These are phyloP conservation scores for Forficula auricularia DNA, from an alignment of 1,140 invertebrate genomes.

Conservation along the genomic window DNA sequence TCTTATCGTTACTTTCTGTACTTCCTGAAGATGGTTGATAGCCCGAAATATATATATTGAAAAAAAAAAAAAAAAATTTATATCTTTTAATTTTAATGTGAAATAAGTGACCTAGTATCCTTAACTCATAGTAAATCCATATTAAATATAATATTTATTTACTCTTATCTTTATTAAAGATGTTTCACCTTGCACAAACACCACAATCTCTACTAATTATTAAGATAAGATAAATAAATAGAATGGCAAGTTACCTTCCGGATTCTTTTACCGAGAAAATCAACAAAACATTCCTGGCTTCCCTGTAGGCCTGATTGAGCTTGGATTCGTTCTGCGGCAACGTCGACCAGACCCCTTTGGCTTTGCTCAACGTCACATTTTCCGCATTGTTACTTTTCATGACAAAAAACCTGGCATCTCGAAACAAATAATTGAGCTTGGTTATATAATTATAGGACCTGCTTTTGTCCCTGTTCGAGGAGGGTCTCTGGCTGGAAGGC, in stretches of 20 bases:
- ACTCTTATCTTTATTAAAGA: too few relatives aligned
- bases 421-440: conserved; percentile 85
- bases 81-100: too few relatives aligned
- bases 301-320: conserved; percentile 82
- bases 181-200: too few relatives aligned
- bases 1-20: too few relatives aligned
- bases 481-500: conserved; percentile 24
- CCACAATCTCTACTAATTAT: too few relatives aligned
- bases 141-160: too few relatives aligned
- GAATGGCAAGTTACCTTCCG: conserved; percentile 43
- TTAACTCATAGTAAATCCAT: too few relatives aligned
- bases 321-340: conserved; percentile 92
- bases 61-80: too few relatives aligned
- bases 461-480: conserved; percentile 35
- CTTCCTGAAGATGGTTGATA: too few relatives aligned
- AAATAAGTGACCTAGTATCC: too few relatives aligned
- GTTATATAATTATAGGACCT: conserved; percentile 72
- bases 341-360: conserved; percentile 93
- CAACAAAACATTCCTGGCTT: conserved; percentile 82
- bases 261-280: conserved; percentile 97
- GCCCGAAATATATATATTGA: too few relatives aligned
- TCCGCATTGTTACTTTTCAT: conserved; percentile 97
- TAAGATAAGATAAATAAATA: too few relatives aligned
- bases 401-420: conserved; percentile 88
- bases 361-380: conserved; percentile 86